Conservation (phyloP, 2,888 invertebrate species). For the Synergus laeviventris region DNA sequence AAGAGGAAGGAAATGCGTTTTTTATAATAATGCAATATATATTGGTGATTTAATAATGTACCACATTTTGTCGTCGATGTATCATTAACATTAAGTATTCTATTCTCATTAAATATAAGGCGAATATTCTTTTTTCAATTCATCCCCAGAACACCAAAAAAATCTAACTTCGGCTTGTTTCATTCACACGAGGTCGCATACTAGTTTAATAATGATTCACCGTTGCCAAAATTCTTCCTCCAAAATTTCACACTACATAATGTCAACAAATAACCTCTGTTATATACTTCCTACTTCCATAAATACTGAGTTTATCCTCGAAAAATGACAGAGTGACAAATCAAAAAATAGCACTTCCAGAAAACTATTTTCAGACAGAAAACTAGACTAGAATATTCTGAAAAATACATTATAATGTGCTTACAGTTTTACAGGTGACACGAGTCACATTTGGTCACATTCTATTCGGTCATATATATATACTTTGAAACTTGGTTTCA, state of each 20-base stretch:
- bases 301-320: not conserved
- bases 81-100: not conserved
- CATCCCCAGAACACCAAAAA: not conserved
- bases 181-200: conserved; percentile 8
- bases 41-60: not conserved
- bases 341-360: not conserved
- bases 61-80: not conserved
- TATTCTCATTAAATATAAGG: not conserved
- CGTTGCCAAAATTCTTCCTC: conserved; percentile 18
- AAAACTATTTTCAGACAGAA: not conserved
- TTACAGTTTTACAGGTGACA: too few relatives aligned
- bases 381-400: not conserved
- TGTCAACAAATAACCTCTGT: conserved; percentile 3
- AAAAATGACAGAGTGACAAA: conserved; percentile 21
- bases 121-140: not conserved
- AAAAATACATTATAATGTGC: too few relatives aligned
- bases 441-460: too few relatives aligned
- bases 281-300: conserved; percentile 12
- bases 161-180: conserved; percentile 3
- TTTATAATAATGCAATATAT: not conserved
- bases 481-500: not conserved
- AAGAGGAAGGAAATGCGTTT: not conserved
- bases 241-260: not conserved
- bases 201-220: conserved; percentile 3
- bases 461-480: not conserved